A percentile compares a stretch with the other conserved stretches of the same genome.
phyloP scores from a whole-genome alignment of 2,888 invertebrate species.

The Synanthedon andrenaeformis region DNA sequence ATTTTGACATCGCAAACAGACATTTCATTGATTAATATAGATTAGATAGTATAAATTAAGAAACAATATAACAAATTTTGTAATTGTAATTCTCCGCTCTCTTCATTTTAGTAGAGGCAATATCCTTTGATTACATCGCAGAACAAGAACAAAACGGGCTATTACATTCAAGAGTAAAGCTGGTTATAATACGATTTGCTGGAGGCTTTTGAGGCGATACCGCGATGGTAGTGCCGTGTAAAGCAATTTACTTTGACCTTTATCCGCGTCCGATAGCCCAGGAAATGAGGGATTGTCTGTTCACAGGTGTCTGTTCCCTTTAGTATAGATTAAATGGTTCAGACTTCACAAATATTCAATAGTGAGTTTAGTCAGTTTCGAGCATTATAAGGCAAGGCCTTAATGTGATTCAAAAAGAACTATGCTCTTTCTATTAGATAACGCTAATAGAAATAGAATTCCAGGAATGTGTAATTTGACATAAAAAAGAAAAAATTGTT shows the following conservation, averaged over 20 bases:
- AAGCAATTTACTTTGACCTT: constrained; percentile 12
- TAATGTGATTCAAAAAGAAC: no score
- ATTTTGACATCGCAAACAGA: no score
- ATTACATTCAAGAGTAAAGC: constrained; percentile 13
- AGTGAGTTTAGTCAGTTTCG: no score
- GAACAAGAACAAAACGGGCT: not conserved
- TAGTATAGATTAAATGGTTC: no score
- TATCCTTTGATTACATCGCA: constrained; percentile 11
- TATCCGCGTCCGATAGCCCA: constrained; percentile 5
- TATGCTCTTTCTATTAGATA: no score
- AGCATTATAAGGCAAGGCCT: no score
- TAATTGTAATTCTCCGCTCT: no score
- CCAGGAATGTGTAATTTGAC: not conserved
- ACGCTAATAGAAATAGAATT: not conserved
- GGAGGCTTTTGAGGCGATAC: constrained; percentile 11
- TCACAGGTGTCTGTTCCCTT: not conserved
- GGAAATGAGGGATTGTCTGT: constrained; percentile 4
- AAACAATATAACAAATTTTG: no score
- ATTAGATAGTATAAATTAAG: no score
- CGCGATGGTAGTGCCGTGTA: constrained; percentile 8
- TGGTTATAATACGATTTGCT: constrained; percentile 14
- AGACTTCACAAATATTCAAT: no score
- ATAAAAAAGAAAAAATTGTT: not conserved
- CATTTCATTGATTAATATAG: no score
- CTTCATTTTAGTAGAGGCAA: constrained; percentile 10